Evolutionary conservation across 2,888 invertebrate genomes (phyloP), one percentile per base, ranked within the genome.

Genomic region (Sphaerophoria taeniata): DNA sequence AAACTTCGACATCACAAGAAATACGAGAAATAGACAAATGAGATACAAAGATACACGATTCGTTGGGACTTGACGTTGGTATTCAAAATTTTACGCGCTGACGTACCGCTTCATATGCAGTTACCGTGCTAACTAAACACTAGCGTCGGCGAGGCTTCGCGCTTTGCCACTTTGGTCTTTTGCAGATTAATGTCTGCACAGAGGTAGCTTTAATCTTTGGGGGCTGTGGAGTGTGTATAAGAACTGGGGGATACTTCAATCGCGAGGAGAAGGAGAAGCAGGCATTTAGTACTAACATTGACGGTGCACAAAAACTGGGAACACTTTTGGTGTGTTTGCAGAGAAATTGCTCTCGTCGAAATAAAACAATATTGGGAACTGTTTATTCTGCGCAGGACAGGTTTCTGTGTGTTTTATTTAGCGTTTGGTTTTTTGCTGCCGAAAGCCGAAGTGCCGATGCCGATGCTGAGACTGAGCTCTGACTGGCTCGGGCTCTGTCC

Each of bases 91-190:
- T 61, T 58, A 70, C 85, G 56, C 81, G 76, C 45, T 70, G 71
- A 78, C 67, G 77, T 82, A 61, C 86, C 86, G 77, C 45, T 82
- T 82, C 58, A 71, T 61, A 43, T 80, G 86, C 81, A 82, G 82
- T 81, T 82, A 78, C 86, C 86, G 86, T 82, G 76, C 86, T 71
- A 86, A 86, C 86, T 86, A 86, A 86, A 81, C 82, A 78, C 34
- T 60, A 58, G 73, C 63, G 47, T 16, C 72, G 24, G 71, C 49
- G 67, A 51, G 47, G 39, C 51, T 67, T 67, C 5, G 67, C 67
- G 67, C 67, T 67, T 53, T 43, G 24, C 24, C 24, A 24, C 67
- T 67, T 67, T 43, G 51, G 71, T 49, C 71, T 74, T 74, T 49
- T 72, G 51, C 61, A 72, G 72, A 47, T 73, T 47, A 47, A 63